phyloP scores from a whole-genome alignment of 2,888 invertebrate genomes.

The Ischnura elegans region DNA sequence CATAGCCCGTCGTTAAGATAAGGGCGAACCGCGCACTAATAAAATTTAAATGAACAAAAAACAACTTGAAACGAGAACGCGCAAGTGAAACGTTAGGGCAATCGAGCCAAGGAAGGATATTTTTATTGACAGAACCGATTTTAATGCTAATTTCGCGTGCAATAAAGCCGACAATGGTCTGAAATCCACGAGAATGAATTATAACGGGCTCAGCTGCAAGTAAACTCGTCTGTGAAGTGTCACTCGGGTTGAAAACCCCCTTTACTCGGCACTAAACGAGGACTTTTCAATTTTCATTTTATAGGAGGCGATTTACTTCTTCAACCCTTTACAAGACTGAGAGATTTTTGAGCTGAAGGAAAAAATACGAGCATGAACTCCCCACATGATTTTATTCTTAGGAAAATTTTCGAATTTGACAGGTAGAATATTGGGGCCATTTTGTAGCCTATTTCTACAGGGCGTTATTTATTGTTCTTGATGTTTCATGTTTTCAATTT shows the following conservation, averaged over 20 bases:
- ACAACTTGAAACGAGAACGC: neutral
- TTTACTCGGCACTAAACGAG: neutral
- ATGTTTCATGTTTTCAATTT: no score
- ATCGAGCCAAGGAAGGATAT: neutral
- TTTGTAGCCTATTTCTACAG: no score
- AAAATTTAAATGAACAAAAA: neutral
- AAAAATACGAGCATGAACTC: no score
- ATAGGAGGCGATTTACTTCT: no score
- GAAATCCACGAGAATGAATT: neutral
- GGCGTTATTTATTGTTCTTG: no score
- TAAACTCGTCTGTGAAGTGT: neutral
- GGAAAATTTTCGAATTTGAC: no score
- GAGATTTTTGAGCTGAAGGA: no score
- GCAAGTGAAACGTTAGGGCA: neutral
- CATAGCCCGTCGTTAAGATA: neutral
- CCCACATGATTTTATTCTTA: no score
- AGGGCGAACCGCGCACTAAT: neutral
- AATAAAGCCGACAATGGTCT: neutral
- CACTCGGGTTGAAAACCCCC: neutral
- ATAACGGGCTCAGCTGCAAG: slow-evolving; percentile 10
- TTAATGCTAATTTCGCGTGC: neutral
- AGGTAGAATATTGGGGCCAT: no score
- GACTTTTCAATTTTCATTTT: neutral
- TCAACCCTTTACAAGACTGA: no score
- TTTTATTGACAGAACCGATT: slow-evolving; percentile 17